Base-by-base conservation (phyloP, 1,140 invertebrate genomes). In the Copidosoma floridanum region DNA sequence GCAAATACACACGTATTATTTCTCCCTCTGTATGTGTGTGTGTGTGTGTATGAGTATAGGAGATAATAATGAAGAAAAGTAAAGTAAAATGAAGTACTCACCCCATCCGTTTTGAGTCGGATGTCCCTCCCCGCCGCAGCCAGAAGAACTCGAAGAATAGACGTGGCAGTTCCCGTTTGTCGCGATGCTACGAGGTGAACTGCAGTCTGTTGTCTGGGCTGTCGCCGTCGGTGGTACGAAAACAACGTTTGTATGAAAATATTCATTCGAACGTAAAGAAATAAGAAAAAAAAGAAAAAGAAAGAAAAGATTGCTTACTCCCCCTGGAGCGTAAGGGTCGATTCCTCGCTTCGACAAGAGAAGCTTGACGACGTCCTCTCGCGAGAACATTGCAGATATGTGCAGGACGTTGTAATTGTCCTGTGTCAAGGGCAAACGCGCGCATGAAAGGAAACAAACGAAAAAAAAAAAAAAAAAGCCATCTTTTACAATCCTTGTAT, bases 331-430 rank as follows among this genome's bases (percentile, higher is more conserved):
- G 71, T 91, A 93, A 23, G 94, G 87, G 81, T 98, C 95, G 3
- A 97, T 89, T 14, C 90, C 94, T 75, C 90, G 89, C 77, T 94
- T 94, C 38, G 88, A 86, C 43, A 98, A 80, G 8, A 98, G 83
- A 26, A 95, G 81, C 72, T 95, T 94, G 71, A 98, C 90, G 51
- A 96, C 92, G 76, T 99, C 96, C 79, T 98, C 95, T 69, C 94
- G 86, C 20, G 92, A 94, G 77, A 93, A 91, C 85, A 94, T 91
- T 26, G 94, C 90, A 16, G 95, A 93, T 75, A 95, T 90, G 79
- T 97, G 94, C 23, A 97, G 83, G 24, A 90, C 92, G 82, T 95
- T 95, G 80, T 92, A 93, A 76, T 94, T 94, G 80, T 98, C 95
- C 95, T 97, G 83, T n/a, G n/a, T n/a, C 11, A 81, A 83, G 32